Evolutionary conservation across 1,140 invertebrate genomes (phyloP).

Genomic region (Matsumurasca onukii): DNA sequence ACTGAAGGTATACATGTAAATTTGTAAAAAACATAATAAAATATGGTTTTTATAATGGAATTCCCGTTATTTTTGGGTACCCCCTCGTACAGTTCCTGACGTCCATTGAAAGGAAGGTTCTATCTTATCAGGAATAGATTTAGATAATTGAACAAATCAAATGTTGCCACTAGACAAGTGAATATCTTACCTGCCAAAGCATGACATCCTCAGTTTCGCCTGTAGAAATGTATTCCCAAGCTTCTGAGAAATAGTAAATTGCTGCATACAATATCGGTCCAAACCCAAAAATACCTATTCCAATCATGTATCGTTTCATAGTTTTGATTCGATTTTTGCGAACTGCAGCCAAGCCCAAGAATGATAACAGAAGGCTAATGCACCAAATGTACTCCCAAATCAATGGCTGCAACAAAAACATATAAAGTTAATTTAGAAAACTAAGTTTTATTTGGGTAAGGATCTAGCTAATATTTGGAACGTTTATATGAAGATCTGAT

Average conservation of each 20-base stretch:
- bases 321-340: slow-evolving; percentile 77
- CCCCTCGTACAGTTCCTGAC: too few species aligned
- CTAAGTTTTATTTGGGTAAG: too few species aligned
- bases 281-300: slow-evolving; percentile 75
- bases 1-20: too few species aligned
- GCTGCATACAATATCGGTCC: slow-evolving; percentile 79
- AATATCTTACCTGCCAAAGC: slow-evolving; percentile 74
- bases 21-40: too few species aligned
- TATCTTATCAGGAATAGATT: too few species aligned
- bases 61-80: too few species aligned
- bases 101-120: too few species aligned
- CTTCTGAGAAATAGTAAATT: slow-evolving; percentile 79
- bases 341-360: slow-evolving; percentile 83
- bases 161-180: too few species aligned
- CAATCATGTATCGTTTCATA: slow-evolving; percentile 80
- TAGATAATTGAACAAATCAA: too few species aligned
- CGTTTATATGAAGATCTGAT: too few species aligned
- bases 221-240: slow-evolving; percentile 74
- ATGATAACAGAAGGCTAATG: slow-evolving; percentile 78
- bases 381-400: slow-evolving; percentile 97
- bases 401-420: slow-evolving; percentile 61
- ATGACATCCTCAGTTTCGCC: slow-evolving; percentile 66
- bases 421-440: background rate
- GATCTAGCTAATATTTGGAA: too few species aligned
- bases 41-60: too few species aligned